These are phyloP conservation scores for Solea solea DNA, from an alignment of 2,113 vertebrate genomes.

Conservation along the genomic window DNA sequence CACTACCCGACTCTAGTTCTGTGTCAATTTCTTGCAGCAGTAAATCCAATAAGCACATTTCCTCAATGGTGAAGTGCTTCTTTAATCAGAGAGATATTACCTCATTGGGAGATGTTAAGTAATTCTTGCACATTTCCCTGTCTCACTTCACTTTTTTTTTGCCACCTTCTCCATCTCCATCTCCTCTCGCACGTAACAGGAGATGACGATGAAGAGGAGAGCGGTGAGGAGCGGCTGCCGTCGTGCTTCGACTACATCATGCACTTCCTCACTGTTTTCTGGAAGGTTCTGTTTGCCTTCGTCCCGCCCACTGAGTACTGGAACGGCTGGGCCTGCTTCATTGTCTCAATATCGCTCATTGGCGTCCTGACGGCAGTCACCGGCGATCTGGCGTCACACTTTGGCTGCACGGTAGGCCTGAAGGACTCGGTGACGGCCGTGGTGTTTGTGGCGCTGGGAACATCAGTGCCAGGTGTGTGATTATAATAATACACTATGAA, in stretches of 20 bases:
- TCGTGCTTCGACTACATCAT: conserved; percentile 90
- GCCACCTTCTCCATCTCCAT: neutral
- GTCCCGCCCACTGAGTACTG: conserved; percentile 88
- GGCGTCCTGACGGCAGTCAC: conserved; percentile 84
- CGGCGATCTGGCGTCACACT: conserved; percentile 85
- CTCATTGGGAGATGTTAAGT: neutral
- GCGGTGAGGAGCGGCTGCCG: conserved; percentile 85
- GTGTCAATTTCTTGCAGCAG: neutral
- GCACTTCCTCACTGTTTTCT: conserved; percentile 90
- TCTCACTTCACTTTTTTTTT: neutral
- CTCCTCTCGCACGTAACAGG: conserved; percentile 54
- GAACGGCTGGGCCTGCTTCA: conserved; percentile 89
- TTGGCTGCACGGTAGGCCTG: conserved; percentile 86
- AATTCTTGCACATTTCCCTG: neutral
- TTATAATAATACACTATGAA: neutral
- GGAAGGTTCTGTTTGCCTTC: conserved; percentile 88
- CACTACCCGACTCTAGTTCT: neutral
- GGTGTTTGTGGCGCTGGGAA: conserved; percentile 87
- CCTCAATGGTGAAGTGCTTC: neutral
- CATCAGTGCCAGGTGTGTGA: conserved; percentile 83
- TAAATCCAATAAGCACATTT: neutral
- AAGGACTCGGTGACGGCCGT: conserved; percentile 87
- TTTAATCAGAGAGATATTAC: neutral
- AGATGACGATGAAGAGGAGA: conserved; percentile 87
- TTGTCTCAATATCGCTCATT: conserved; percentile 85